Evolutionary conservation across 2,888 invertebrate genomes (phyloP), one percentile per base, ranked within the genome.

Genomic region (Leucozona laternaria): DNA sequence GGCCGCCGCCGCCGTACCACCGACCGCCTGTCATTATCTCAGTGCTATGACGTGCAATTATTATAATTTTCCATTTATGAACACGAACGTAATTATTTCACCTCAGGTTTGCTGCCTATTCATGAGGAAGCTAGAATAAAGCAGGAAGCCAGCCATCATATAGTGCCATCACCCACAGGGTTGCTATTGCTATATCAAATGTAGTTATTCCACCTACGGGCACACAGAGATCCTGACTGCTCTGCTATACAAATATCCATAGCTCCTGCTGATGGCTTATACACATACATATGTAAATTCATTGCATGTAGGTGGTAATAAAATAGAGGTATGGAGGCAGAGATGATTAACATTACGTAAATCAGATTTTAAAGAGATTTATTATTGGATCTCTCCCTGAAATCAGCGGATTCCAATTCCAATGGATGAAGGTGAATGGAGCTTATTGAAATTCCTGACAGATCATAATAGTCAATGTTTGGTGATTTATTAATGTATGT

Each of bases 341-440:
- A 78, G 73, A 66, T 86, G 85, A 86, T 86, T 85, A 85, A 81
- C 85, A 81, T 85, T 70, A 81, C 78, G 85, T 81, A 78, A 86
- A 81, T 86, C 85, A 66, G 81, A 86, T 73, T 86, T 86, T 81
- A 86, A 86, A 86, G 85, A 81, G 85, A 86, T 86, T 86, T 78
- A 86, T 86, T 78, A 86, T 81, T 78, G 81, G 78, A 81, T 80
- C 57, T 79, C 22, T 34, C 48, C n/a, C n/a, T 48, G 75, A 58
- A 53, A 43, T 60, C 48, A 28, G 20, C 58, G 60, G 28, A 55
- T 60, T 58, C 53, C 66, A 40, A 55, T 60, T 58, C 53, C 66
- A 40, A 1, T n/a, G 28, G 45, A 31, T 40, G 62, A 81, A 81
- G 45, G 57, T 31, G 77, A 81, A 81, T 86, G 85, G 73, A 77